phyloP scores from a whole-genome alignment of 2,113 vertebrate species.

The Mormyrus iriodes region DNA sequence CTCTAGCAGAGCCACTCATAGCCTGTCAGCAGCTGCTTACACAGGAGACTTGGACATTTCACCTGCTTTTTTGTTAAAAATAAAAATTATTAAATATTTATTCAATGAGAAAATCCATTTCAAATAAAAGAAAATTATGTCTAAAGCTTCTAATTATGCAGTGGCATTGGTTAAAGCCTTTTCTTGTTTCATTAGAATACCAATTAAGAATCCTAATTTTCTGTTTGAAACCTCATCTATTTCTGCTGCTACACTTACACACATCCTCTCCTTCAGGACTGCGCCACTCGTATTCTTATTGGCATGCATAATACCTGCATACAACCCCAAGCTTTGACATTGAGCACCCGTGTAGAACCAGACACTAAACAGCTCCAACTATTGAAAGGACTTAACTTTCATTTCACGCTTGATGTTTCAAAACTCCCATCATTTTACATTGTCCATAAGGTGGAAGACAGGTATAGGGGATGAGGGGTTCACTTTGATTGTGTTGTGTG shows the following conservation, averaged over 20 bases:
- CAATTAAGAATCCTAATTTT: neutral
- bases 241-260: neutral
- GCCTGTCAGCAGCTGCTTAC: neutral
- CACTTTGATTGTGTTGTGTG: neutral
- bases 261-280: neutral
- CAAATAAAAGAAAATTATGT: neutral
- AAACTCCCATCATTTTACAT: neutral
- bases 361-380: neutral
- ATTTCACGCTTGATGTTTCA: neutral
- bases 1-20: neutral
- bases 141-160: neutral
- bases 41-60: neutral
- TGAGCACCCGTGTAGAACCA: neutral
- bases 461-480: neutral
- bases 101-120: neutral
- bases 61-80: neutral
- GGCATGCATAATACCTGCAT: neutral
- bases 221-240: neutral
- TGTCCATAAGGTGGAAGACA: neutral
- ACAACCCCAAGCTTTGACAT: neutral
- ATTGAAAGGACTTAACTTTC: neutral
- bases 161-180: neutral
- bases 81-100: neutral
- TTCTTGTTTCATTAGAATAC: neutral
- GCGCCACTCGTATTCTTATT: neutral